phyloP scores from a whole-genome alignment of 1,140 invertebrate species.

The Cheumatopsyche charites region DNA sequence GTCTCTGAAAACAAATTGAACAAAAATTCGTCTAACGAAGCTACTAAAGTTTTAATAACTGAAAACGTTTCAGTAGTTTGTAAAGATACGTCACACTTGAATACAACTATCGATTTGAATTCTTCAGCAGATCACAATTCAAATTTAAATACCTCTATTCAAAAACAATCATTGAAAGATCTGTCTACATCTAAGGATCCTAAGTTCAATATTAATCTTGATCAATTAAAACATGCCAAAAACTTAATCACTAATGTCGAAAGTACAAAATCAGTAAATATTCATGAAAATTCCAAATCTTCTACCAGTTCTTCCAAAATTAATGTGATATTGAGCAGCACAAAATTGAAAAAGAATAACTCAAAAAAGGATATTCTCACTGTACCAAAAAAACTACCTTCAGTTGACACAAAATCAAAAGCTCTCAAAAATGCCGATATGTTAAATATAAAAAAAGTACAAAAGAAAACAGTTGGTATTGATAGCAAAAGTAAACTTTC shows the following conservation, averaged over 20 bases:
- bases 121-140: neutral
- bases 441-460: constrained; percentile 23
- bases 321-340: constrained; percentile 5
- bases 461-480: constrained; percentile 3
- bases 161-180: neutral
- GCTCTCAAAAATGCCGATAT: neutral
- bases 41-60: neutral
- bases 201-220: neutral
- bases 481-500: constrained; percentile 38
- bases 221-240: constrained; percentile 13
- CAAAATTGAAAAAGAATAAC: constrained; percentile 31
- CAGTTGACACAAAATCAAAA: constrained; percentile 16
- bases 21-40: neutral
- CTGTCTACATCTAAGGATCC: neutral
- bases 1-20: neutral
- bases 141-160: neutral
- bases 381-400: neutral
- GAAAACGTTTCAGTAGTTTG: neutral
- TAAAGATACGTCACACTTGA: neutral
- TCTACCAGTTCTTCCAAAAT: constrained; percentile 26
- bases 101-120: neutral
- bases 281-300: constrained; percentile 23
- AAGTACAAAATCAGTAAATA: constrained; percentile 18
- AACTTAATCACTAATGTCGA: constrained; percentile 17
- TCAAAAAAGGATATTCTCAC: constrained; percentile 41